These are phyloP conservation scores for Haliclona indistincta DNA, from an alignment of 37 sponge, comb jelly and placozoan genomes.

Conservation along the genomic window DNA sequence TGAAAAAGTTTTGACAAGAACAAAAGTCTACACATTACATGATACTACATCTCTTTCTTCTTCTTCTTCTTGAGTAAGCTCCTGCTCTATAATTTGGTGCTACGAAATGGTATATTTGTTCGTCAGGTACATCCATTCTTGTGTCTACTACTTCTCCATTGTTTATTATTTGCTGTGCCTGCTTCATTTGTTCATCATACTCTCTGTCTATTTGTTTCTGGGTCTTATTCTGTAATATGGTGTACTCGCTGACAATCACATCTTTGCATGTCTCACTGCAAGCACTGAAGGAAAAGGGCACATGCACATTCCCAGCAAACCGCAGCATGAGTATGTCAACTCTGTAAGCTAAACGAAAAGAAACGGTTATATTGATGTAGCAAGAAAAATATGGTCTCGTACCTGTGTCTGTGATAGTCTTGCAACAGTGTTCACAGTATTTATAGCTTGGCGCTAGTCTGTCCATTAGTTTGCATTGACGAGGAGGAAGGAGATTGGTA, in stretches of 20 bases:
- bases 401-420: neutral
- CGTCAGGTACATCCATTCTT: neutral
- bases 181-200: constrained; percentile 50
- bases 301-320: constrained; percentile 24
- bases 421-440: constrained; percentile 46
- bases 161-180: constrained; percentile 26
- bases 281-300: constrained; percentile 36
- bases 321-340: constrained; percentile 22
- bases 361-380: neutral
- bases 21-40: constrained; percentile 35
- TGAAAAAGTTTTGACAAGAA: too few species aligned
- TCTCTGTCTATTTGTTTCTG: constrained; percentile 38
- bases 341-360: neutral
- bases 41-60: constrained; percentile 29
- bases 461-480: constrained; percentile 69
- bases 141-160: neutral
- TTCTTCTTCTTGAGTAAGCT: neutral
- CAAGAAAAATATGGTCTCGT: neutral
- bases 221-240: constrained; percentile 8
- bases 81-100: neutral
- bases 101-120: neutral
- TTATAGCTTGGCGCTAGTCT: constrained; percentile 19
- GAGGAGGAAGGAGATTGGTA: constrained; percentile 9
- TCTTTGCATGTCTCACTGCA: constrained; percentile 50
- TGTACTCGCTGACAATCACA: neutral